Base-by-base conservation (phyloP, 2,888 invertebrate species). In the Ormyrus thymus region DNA sequence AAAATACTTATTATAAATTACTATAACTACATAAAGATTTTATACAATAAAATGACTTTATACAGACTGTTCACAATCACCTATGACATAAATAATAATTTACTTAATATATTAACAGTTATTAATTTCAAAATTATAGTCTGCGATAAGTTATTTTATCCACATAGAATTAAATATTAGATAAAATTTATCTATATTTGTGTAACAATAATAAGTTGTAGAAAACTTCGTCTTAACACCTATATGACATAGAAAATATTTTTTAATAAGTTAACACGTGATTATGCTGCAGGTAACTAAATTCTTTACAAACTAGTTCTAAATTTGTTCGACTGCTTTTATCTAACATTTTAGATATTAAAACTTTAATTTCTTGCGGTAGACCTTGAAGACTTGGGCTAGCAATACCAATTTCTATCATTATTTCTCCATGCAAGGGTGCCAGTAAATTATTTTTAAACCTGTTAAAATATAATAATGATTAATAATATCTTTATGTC, bases 381-480 rank as follows among this genome's bases (percentile, higher is more conserved):
- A 92, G 81, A 62, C 89, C 86, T 62, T 85, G 83, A 8, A 91
- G 82, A 83, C 89, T 87, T 29, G 90, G 86, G 78, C 85, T 84
- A 29, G 84, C 84, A 45, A 85, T 61, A 13, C 90, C 92, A 83
- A 91, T 87, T 75, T 88, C 84, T 74, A 86, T 90, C 15, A 93
- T 86, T 83, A 93, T 91, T 82, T 91, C 90, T 83, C 92, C 91
- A 72, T 92, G 92, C 58, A 93, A 90, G 48, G 93, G 92, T 51
- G 91, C 89, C 55, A 92, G 84, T 45, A 94, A 83, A 74, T 90
- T 88, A 82, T 93, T 91, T 83, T 93, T 93, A 78, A 93, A 90
- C 74, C 90, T 91, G 91, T 90, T 45, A 92, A 88, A 83, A 72
- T 58, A 70, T 72, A 10, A 70, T 50, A 9, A 55, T 77, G 9